Base-by-base conservation (phyloP, 2,113 vertebrate species). In the Amblyornis subalaris region DNA sequence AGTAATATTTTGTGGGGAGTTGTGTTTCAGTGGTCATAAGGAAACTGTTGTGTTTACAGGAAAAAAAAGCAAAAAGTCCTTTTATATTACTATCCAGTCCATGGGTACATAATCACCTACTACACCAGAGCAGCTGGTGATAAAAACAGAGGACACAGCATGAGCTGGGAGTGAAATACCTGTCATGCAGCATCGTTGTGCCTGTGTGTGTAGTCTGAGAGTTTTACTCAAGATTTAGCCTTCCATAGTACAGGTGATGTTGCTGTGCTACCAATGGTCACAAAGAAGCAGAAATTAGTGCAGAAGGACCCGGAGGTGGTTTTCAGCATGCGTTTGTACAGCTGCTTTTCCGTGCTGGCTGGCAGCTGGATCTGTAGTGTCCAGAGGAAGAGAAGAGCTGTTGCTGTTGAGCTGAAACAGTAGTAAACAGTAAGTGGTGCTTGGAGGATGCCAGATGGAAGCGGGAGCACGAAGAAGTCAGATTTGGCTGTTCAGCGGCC, bases 111-210 rank as follows among this genome's bases (percentile, higher is more conserved):
- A 47, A 54, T 71, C 61, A 85, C 31, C 17, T 55, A 21, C 33
- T 60, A 23, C 51, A 40, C 10, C 21, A 67, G n/a, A 77, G 44
- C 5, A 54, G 19, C 40, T 72, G 51, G 38, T 81, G 64, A 21
- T 54, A 74, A 81, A 66, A 93, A 22, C 28, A 80, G 40, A 70
- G 1, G 1, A 9, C 53, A 35, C 28, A 65, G 66, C n/a, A 15
- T 28, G 55, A 73, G 38, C 19, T 71, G 24, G 36, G n/a, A 62
- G 33, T 22, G 21, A 73, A 31, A n/a, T 60, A 24, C 6, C 51
- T 45, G 42, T 57, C 66, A 42, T 4, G 14, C 33, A 71, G 42
- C 48, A 58, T 47, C 0, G 0, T 58, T 4, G 2, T 62, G 35
- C 57, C 61, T 8, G 0, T 60, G 21, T 25, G 19, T 36, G 12